phyloP scores from a whole-genome alignment of 2,113 vertebrate genomes.

The Trichomycterus rosablanca region DNA sequence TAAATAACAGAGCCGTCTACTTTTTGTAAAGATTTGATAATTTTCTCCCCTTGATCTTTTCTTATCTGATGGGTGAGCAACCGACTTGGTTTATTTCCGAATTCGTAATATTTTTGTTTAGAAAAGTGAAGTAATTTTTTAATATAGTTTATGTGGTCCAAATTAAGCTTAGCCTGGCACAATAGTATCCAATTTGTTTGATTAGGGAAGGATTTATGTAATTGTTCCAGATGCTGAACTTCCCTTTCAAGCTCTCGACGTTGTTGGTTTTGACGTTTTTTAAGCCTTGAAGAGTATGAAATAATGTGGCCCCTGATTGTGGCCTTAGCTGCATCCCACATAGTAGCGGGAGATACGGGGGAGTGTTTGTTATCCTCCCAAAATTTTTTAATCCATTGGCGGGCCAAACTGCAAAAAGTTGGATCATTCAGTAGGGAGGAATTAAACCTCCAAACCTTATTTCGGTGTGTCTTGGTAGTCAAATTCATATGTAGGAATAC shows the following conservation, averaged over 20 bases:
- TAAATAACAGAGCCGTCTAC: not conserved
- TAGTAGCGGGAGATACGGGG: not conserved
- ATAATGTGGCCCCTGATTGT: not conserved
- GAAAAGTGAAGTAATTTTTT: not conserved
- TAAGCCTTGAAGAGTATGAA: not conserved
- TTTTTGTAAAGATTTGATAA: not conserved
- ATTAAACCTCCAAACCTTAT: not conserved
- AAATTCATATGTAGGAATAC: not conserved
- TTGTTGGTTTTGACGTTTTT: not conserved
- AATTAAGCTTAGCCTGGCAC: not conserved
- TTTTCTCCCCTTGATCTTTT: not conserved
- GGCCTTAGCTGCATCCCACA: conserved; percentile 1
- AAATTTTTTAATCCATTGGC: not conserved
- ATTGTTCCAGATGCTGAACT: not conserved
- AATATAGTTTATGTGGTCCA: not conserved
- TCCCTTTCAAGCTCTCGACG: not conserved
- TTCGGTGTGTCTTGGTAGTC: not conserved
- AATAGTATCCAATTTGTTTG: not conserved
- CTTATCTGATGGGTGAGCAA: not conserved
- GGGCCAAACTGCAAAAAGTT: not conserved
- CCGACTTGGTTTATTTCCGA: not conserved
- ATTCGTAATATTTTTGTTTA: conserved; percentile 1
- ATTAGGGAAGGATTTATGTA: not conserved
- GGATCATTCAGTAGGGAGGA: not conserved
- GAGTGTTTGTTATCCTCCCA: conserved; percentile 1